phyloP scores from a whole-genome alignment of 2,797 vertebrate species.

The Diglossa cyanea region DNA sequence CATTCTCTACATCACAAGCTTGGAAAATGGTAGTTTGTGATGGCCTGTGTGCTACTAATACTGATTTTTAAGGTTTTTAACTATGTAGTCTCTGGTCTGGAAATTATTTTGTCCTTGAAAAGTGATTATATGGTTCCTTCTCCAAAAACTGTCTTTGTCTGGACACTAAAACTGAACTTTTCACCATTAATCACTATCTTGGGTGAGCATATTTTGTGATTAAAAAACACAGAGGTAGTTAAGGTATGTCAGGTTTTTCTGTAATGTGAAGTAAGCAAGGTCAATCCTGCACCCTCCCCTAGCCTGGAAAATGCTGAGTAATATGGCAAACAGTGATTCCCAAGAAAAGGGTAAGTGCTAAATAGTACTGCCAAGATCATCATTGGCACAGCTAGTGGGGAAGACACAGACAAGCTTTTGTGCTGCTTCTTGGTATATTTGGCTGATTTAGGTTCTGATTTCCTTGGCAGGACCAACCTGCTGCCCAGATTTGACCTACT shows the following conservation, averaged over 20 bases:
- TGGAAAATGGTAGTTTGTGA: neutral
- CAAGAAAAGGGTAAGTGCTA: neutral
- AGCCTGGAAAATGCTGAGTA: neutral
- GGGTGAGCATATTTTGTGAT: neutral
- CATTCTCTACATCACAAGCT: neutral
- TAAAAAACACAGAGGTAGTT: neutral
- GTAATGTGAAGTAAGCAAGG: neutral
- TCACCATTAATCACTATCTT: neutral
- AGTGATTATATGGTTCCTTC: neutral
- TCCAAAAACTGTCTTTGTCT: neutral
- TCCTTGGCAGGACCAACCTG: neutral
- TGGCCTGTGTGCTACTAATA: neutral
- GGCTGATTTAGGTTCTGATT: neutral
- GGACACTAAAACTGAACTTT: neutral
- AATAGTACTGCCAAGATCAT: conserved; percentile 6
- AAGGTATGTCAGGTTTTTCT: neutral
- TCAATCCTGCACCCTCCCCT: neutral
- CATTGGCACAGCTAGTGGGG: neutral
- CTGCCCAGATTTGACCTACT: neutral
- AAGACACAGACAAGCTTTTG: conserved; percentile 8
- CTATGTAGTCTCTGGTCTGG: neutral
- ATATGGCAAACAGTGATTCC: neutral
- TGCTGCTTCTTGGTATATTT: neutral
- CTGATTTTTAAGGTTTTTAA: neutral
- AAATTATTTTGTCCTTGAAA: neutral